Evolutionary conservation across 2,113 vertebrate genomes (phyloP).

Genomic region (Tonatia bakeri): DNA sequence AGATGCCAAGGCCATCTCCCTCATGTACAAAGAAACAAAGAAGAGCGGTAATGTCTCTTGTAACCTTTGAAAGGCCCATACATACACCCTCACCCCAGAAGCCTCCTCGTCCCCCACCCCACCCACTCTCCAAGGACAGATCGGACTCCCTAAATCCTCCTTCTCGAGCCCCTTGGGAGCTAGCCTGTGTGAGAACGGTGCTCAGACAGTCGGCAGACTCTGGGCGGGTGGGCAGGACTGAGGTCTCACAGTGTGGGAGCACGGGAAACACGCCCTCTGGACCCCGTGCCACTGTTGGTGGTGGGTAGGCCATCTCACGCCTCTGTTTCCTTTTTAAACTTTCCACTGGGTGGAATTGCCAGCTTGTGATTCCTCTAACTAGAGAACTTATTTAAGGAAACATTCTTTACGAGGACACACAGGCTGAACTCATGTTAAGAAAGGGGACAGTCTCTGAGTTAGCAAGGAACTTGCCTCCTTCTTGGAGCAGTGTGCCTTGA

Average conservation of each 20-base stretch:
- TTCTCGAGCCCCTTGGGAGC: neutral
- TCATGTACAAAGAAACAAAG: neutral
- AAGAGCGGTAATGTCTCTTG: neutral
- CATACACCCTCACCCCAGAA: neutral
- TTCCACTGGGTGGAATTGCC: neutral
- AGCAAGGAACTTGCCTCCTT: neutral
- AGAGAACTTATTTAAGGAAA: neutral
- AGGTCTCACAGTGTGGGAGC: neutral
- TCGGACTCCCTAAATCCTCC: neutral
- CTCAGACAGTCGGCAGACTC: neutral
- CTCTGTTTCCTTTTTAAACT: neutral
- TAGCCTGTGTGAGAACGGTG: no score
- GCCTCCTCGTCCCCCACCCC: neutral
- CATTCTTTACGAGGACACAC: neutral
- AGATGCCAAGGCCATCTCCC: neutral
- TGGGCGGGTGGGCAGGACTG: fast-evolving
- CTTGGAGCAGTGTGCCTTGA: neutral
- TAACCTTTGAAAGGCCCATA: neutral
- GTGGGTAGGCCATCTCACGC: fast-evolving
- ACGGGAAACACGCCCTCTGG: fast-evolving
- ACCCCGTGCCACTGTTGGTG: fast-evolving
- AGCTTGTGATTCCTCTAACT: neutral
- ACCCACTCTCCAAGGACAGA: fast-evolving
- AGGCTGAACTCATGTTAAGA: neutral
- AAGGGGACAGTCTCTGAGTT: neutral